Conservation (phyloP, 2,888 invertebrate genomes). For the Hyposoter dolosus region DNA sequence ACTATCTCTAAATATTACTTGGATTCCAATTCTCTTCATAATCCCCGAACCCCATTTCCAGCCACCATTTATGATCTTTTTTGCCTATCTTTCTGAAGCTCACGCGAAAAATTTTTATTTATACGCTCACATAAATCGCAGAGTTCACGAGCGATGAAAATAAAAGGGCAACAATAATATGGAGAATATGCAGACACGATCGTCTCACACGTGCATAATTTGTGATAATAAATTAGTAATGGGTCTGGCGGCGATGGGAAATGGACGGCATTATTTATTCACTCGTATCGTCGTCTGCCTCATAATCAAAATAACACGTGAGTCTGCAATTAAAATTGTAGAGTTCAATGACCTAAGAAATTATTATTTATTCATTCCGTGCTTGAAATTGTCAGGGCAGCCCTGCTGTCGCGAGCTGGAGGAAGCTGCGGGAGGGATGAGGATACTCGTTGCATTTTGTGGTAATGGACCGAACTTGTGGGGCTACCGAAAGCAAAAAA, state of each 20-base stretch:
- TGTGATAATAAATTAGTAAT: conserved; percentile 6
- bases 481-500: neutral
- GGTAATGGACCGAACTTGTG: conserved; percentile 72
- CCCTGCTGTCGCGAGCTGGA: neutral
- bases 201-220: conserved; percentile 17
- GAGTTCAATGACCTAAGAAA: neutral
- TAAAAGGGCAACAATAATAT: neutral
- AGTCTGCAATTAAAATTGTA: neutral
- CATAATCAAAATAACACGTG: neutral
- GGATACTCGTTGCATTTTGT: conserved; percentile 63
- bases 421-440: conserved; percentile 14
- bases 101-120: neutral
- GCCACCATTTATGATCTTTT: conserved; percentile 26
- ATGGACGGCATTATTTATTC: conserved; percentile 7
- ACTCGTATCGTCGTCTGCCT: neutral
- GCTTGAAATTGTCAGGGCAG: no score
- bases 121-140: neutral
- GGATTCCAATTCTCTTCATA: conserved; percentile 34
- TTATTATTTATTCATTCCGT: neutral
- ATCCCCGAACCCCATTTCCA: conserved; percentile 15
- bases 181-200: conserved; percentile 16
- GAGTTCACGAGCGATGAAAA: neutral
- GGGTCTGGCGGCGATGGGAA: conserved; percentile 3
- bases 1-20: conserved; percentile 59
- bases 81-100: conserved; percentile 15